These are phyloP conservation scores for Myoxocephalus aenaeus DNA, from an alignment of 2,797 vertebrate species.

Conservation along the genomic window DNA sequence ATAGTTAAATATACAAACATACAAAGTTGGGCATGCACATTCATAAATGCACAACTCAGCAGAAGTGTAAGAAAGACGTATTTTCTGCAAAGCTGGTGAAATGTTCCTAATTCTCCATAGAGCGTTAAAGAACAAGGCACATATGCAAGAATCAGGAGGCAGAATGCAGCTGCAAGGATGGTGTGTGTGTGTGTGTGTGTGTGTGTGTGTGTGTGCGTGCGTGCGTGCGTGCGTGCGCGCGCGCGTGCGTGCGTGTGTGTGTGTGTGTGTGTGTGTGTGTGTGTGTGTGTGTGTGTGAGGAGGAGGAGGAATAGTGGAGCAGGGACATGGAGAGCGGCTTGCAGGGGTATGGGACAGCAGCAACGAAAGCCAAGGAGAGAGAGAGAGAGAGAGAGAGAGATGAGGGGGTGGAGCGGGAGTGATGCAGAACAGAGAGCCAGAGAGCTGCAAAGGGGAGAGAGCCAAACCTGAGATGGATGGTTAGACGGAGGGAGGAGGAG, in stretches of 20 bases:
- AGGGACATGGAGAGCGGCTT: conserved; percentile 46
- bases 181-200: conserved; percentile 32
- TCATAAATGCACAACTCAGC: conserved; percentile 37
- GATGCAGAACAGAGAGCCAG: conserved; percentile 75
- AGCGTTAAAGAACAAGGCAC: conserved; percentile 46
- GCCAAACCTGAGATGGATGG: conserved; percentile 78
- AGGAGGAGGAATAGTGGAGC: conserved; percentile 39
- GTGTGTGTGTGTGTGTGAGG: conserved; percentile 3
- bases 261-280: conserved; percentile 3
- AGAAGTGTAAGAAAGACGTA: conserved; percentile 34
- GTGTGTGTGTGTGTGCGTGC: conserved; percentile 20
- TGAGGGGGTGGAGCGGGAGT: conserved; percentile 61
- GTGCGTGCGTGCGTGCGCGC: conserved; percentile 3
- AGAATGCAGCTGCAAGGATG: conserved; percentile 68
- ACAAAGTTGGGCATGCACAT: neutral
- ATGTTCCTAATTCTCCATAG: conserved; percentile 55
- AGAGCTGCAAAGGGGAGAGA: conserved; percentile 79
- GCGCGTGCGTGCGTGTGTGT: conserved; percentile 1
- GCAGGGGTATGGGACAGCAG: conserved; percentile 67
- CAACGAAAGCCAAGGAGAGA: conserved; percentile 8
- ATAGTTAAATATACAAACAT: conserved; percentile 11
- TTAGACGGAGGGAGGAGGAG: conserved; percentile 59
- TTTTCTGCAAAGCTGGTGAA: conserved; percentile 71
- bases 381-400: conserved; percentile 22
- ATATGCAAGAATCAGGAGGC: conserved; percentile 60